Evolutionary conservation across 2,888 invertebrate species (phyloP), one percentile per base, ranked within the genome.

Genomic region (Meghimatium bilineatum): DNA sequence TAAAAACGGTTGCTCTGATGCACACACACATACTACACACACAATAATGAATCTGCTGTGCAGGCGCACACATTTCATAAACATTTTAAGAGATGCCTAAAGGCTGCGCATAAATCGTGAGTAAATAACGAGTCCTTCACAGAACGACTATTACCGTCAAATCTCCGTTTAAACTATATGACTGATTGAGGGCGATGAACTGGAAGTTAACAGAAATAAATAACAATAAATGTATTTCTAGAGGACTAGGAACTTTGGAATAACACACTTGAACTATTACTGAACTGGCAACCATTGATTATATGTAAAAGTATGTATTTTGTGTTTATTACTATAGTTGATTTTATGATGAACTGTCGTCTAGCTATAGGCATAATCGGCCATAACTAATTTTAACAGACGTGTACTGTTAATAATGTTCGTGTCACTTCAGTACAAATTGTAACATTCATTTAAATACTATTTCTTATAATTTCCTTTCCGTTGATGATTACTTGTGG

Each of bases 101-200:
- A 52, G 32, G 74, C 74, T 52, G 32, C 52, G 74, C 74, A 74
- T 52, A 74, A 49, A 74, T 74, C 52, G 52, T 23, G 52, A 74
- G 20, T 52, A 74, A 49, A 74, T 74, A 74, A 74, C 34, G 52
- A 74, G 20, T 1, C 74, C 49, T 6, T 32, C 74, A 74, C 23
- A 52, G 74, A 74, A 74, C n/a, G 52, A 17, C 14, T 52, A 52
- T 74, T 74, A 52, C 26, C 74, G 49, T 52, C 52, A 52, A 74
- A 74, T 52, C 20, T 32, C 23, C 52, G 74, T 26, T 32, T 74
- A 74, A 74, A 52, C 52, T 32, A 6, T 17, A 32, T 0, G 74
- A 17, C 52, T 52, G 32, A 49, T 29, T 49, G 74, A 52, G 32
- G 34, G 44, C 44, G 1, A 17, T 38, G 44, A 44, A 72, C 44